phyloP scores from a whole-genome alignment of 1,140 invertebrate species.

The Grapholita molesta region DNA sequence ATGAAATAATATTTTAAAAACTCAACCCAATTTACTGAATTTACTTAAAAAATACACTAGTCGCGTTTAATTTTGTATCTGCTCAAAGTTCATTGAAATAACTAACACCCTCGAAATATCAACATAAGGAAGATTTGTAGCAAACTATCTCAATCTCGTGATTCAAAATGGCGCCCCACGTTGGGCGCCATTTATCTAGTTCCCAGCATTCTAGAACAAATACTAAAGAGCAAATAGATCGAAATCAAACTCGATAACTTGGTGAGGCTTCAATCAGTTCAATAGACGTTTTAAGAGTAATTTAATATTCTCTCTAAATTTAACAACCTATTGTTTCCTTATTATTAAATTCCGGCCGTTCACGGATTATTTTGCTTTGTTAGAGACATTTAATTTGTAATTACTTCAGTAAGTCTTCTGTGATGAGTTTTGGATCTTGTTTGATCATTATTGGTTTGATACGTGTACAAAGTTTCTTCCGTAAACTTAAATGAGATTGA shows the following conservation, averaged over 20 bases:
- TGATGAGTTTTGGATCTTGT: neutral
- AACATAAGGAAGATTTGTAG: neutral
- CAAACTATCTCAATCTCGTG: no score
- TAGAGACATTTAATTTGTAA: constrained; percentile 3
- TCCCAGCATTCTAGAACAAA: neutral
- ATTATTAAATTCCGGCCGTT: neutral
- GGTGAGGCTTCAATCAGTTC: neutral
- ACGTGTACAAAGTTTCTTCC: neutral
- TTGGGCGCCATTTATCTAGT: neutral
- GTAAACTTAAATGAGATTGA: no score
- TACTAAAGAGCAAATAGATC: neutral
- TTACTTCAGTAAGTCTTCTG: neutral
- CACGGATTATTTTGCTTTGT: neutral
- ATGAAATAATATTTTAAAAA: no score
- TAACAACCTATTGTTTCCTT: neutral
- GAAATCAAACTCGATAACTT: neutral
- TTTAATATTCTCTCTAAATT: neutral
- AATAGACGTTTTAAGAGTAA: neutral
- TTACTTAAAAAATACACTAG: no score
- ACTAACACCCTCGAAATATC: neutral
- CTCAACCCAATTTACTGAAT: no score
- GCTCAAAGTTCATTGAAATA: no score
- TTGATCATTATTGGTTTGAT: neutral
- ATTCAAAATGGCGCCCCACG: no score
- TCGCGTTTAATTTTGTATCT: no score